These are phyloP conservation scores for Myotis findleyi DNA, from an alignment of 2,797 vertebrate genomes.

Conservation along the genomic window DNA sequence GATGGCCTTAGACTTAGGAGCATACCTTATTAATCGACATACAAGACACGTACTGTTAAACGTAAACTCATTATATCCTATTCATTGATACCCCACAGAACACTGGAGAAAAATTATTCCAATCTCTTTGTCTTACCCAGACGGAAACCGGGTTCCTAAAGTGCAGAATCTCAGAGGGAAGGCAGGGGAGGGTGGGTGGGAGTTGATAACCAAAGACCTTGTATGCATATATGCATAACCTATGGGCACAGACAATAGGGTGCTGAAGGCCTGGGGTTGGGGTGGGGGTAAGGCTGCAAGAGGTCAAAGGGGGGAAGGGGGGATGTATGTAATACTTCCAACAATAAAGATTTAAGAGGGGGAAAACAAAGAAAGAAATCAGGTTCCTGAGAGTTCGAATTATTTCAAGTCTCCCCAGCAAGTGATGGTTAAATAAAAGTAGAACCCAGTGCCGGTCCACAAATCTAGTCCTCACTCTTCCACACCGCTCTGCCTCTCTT, in stretches of 20 bases:
- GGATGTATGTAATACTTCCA: no score
- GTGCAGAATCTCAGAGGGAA: no score
- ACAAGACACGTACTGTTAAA: not conserved
- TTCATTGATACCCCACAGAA: not conserved
- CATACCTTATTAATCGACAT: not conserved
- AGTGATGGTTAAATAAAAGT: not conserved
- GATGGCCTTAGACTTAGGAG: not conserved
- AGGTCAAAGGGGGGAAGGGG: no score
- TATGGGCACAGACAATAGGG: no score
- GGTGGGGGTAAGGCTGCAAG: no score
- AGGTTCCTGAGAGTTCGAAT: not conserved
- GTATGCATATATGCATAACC: no score
- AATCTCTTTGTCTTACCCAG: not conserved
- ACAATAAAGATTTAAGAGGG: no score
- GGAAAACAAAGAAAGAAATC: not conserved
- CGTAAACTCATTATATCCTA: not conserved
- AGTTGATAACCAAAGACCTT: no score
- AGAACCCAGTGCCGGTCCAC: not conserved
- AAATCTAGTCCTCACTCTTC: not conserved
- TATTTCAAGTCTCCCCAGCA: not conserved
- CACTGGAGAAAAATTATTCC: not conserved
- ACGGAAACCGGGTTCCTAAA: not conserved
- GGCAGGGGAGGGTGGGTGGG: no score
- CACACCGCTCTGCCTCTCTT: not conserved
- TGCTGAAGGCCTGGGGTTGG: no score